Evolutionary conservation across 2,888 invertebrate genomes (phyloP).

Genomic region (Smittia aterrima): DNA sequence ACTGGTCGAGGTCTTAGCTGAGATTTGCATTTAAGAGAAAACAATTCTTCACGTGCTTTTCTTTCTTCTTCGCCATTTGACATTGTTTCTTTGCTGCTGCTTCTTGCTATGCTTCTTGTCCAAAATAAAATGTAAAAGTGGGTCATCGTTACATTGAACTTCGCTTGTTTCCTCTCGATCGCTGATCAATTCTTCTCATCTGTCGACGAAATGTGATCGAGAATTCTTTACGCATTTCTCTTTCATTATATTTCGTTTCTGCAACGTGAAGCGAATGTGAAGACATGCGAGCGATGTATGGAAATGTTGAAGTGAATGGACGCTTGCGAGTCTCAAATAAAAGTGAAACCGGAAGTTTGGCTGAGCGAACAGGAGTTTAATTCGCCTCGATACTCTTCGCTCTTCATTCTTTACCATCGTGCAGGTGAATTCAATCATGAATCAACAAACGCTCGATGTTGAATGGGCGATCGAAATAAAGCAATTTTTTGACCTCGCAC

Average conservation of each 20-base stretch:
- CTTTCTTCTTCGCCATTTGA: conserved; percentile 23
- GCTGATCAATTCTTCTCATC: not conserved
- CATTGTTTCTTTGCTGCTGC: not conserved
- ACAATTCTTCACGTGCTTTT: conserved; percentile 19
- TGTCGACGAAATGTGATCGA: not conserved
- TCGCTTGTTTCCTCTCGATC: not conserved
- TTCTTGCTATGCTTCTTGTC: not conserved
- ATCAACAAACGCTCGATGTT: not conserved
- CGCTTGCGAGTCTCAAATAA: conserved; percentile 28
- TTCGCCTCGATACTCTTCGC: not conserved
- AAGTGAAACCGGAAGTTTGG: conserved; percentile 41
- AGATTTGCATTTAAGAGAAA: conserved; percentile 22
- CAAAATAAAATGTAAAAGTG: conserved; percentile 29
- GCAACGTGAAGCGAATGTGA: not conserved
- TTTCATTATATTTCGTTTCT: conserved; percentile 13
- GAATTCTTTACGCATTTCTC: not conserved
- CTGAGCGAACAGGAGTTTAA: conserved; percentile 21
- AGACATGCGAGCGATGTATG: not conserved
- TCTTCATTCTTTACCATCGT: not conserved
- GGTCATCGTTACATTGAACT: conserved; percentile 38
- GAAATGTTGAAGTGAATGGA: conserved; percentile 11
- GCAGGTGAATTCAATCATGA: conserved; percentile 9
- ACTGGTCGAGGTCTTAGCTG: conserved; percentile 26
- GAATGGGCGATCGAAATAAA: not conserved
- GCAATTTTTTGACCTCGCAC: conserved; percentile 25